phyloP scores from a whole-genome alignment of 2,113 vertebrate genomes.

The Dryoscopus gambensis region DNA sequence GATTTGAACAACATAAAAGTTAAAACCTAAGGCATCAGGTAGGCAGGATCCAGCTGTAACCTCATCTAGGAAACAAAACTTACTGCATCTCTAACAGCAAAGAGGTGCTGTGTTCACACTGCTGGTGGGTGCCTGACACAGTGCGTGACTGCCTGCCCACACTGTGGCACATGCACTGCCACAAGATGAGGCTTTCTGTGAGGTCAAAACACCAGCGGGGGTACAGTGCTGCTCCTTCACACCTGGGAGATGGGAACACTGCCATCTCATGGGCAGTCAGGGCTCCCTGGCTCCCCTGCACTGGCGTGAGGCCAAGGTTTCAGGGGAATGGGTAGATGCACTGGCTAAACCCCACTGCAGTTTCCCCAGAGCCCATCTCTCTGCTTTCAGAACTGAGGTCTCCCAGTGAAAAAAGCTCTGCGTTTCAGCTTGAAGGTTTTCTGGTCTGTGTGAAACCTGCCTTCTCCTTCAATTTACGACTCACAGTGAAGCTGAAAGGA shows the following conservation, averaged over 20 bases:
- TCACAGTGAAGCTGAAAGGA: not conserved
- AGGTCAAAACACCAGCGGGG: fast-evolving
- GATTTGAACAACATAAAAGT: not conserved
- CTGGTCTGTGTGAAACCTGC: not conserved
- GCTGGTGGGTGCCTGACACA: not conserved
- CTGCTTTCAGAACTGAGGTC: not conserved
- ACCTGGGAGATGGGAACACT: not conserved
- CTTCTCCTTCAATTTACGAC: not conserved
- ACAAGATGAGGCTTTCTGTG: not conserved
- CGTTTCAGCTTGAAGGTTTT: not conserved
- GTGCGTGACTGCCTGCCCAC: not conserved
- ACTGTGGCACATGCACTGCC: fast-evolving
- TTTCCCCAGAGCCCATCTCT: not conserved
- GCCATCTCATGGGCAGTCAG: fast-evolving
- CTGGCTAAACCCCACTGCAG: too few species aligned
- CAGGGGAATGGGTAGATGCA: too few species aligned
- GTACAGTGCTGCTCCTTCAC: not conserved
- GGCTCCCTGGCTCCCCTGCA: not conserved
- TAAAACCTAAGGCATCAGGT: not conserved
- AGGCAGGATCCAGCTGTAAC: not conserved
- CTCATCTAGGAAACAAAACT: not conserved
- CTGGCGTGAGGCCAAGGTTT: not conserved
- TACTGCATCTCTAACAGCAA: not conserved
- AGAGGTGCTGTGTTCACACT: fast-evolving
- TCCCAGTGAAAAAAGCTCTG: not conserved